A percentile compares a stretch with the other conserved stretches of the same genome.
phyloP scores from a whole-genome alignment of 2,888 invertebrate genomes.

The Rapana venosa region DNA sequence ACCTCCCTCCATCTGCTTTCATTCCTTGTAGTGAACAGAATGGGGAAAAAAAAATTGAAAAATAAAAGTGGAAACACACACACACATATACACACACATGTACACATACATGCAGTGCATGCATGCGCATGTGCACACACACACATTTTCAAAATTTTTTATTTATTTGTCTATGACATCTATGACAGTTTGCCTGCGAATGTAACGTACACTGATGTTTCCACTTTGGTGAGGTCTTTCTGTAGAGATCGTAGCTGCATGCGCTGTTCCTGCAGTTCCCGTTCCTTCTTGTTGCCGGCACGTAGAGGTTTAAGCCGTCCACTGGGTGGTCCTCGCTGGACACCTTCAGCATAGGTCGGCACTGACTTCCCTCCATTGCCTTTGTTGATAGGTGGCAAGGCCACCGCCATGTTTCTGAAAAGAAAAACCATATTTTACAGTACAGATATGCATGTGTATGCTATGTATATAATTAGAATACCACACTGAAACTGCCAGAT shows the following conservation, averaged over 20 bases:
- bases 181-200: neutral
- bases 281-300: conserved; percentile 57
- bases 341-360: conserved; percentile 40
- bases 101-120: no score
- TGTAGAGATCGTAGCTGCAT: conserved; percentile 62
- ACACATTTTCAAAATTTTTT: neutral
- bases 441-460: no score
- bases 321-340: conserved; percentile 50
- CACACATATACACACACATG: no score
- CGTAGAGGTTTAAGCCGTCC: conserved; percentile 60
- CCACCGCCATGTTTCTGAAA: conserved; percentile 65
- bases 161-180: neutral
- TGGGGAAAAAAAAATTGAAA: no score
- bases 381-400: conserved; percentile 66
- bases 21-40: no score
- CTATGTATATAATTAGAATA: no score
- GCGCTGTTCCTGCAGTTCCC: conserved; percentile 57
- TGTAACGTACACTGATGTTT: conserved; percentile 70
- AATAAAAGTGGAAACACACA: no score
- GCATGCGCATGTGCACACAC: no score
- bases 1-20: no score
- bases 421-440: neutral
- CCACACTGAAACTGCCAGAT: no score
- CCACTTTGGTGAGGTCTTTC: conserved; percentile 65
- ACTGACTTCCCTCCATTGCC: conserved; percentile 50